A percentile compares a stretch with the other conserved stretches of the same genome.
Conservation (phyloP, 2,113 vertebrate genomes). For the Haplochromis vanheusdeni region DNA sequence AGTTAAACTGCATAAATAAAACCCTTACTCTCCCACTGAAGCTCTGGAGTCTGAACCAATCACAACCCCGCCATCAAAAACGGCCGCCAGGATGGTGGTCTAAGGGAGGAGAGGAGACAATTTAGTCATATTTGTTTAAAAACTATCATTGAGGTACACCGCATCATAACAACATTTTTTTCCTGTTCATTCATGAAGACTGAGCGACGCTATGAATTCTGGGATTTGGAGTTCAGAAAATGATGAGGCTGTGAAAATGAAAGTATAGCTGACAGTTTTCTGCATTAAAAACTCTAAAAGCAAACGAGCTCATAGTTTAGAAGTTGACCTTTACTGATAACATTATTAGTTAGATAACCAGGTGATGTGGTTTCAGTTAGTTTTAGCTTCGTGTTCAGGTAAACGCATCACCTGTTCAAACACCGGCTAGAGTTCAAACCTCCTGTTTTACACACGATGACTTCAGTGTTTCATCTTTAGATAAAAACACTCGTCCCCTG, state of each 20-base stretch:
- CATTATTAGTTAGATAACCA: too few species aligned
- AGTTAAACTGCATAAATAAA: not conserved
- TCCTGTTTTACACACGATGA: rapidly evolving
- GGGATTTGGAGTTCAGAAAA: not conserved
- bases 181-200: rapidly evolving
- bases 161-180: not conserved
- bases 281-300: not conserved
- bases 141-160: not conserved
- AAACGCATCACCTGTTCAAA: not conserved
- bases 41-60: slow-evolving; percentile 84
- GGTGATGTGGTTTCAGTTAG: rapidly evolving
- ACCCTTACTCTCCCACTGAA: slow-evolving; percentile 59
- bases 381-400: not conserved
- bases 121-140: too few species aligned
- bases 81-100: slow-evolving; percentile 86
- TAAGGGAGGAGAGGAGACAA: slow-evolving; percentile 33
- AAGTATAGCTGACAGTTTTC: not conserved
- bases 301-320: rapidly evolving
- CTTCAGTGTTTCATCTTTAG: rapidly evolving
- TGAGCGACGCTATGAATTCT: not conserved
- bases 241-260: not conserved
- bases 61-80: slow-evolving; percentile 81
- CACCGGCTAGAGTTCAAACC: rapidly evolving
- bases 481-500: rapidly evolving
- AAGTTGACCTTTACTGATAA: too few species aligned